Conservation (phyloP, 2,113 vertebrate species). For the Scolopax mira region DNA sequence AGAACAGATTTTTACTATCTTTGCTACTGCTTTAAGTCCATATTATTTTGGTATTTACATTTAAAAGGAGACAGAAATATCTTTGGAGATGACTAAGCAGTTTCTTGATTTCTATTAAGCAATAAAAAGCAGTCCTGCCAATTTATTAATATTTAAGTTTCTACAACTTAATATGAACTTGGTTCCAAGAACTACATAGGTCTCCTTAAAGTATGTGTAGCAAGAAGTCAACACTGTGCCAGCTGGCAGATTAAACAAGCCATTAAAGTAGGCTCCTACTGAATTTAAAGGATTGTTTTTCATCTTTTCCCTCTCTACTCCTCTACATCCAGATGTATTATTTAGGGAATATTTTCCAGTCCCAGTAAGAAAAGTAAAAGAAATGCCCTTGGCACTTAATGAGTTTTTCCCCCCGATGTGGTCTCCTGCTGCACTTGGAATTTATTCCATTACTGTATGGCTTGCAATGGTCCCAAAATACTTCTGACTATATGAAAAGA, state of each 20-base stretch:
- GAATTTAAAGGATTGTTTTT: conserved; percentile 74
- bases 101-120: conserved; percentile 59
- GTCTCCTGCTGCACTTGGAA: conserved; percentile 42
- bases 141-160: conserved; percentile 73
- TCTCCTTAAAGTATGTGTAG: conserved; percentile 71
- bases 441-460: conserved; percentile 34
- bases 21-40: neutral
- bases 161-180: conserved; percentile 66
- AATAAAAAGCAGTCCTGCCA: conserved; percentile 59
- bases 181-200: conserved; percentile 74
- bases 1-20: neutral
- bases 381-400: conserved; percentile 53
- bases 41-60: neutral
- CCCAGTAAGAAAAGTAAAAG: conserved; percentile 51
- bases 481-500: neutral
- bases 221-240: conserved; percentile 65
- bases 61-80: conserved; percentile 4
- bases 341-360: conserved; percentile 73
- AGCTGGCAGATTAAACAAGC: conserved; percentile 73
- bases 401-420: conserved; percentile 50
- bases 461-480: conserved; percentile 23
- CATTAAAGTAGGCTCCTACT: conserved; percentile 73
- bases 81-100: conserved; percentile 74
- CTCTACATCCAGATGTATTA: conserved; percentile 70
- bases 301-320: conserved; percentile 61